These are phyloP conservation scores for Caracal caracal DNA, from an alignment of 2,113 vertebrate genomes.

Conservation along the genomic window DNA sequence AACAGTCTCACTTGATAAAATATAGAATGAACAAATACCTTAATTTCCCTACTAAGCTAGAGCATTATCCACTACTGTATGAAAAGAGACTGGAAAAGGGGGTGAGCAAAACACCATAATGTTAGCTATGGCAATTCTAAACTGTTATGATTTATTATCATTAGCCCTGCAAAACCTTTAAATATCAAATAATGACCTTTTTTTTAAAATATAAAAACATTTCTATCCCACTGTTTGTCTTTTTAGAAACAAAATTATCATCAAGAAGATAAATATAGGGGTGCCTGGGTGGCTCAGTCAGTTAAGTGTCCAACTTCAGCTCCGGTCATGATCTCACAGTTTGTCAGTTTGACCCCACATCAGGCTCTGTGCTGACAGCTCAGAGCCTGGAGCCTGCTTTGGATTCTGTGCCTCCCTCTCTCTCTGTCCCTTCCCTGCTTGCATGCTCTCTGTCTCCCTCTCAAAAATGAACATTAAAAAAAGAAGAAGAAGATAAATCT, in stretches of 20 bases:
- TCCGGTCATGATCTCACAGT: too few relatives aligned
- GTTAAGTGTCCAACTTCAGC: too few relatives aligned
- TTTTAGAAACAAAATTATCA: slow-evolving; percentile 27
- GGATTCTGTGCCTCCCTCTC: too few relatives aligned
- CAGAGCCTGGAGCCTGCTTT: too few relatives aligned
- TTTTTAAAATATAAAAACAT: background rate
- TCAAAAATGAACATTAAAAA: too few relatives aligned
- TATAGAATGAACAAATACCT: background rate
- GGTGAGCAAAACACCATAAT: background rate
- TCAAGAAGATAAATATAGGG: background rate
- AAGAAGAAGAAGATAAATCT: background rate
- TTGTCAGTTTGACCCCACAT: too few relatives aligned
- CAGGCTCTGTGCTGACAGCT: too few relatives aligned
- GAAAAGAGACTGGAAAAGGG: background rate
- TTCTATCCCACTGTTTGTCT: background rate
- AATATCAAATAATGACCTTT: background rate
- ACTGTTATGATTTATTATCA: background rate
- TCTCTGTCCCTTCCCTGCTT: too few relatives aligned
- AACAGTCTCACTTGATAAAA: background rate
- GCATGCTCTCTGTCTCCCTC: too few relatives aligned
- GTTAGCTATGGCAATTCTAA: background rate
- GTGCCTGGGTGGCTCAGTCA: too few relatives aligned
- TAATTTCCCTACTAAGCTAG: background rate
- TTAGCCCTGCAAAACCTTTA: background rate
- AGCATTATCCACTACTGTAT: background rate